Evolutionary conservation across 2,797 vertebrate species (phyloP).

Genomic region (Leucoraja ocellata): DNA sequence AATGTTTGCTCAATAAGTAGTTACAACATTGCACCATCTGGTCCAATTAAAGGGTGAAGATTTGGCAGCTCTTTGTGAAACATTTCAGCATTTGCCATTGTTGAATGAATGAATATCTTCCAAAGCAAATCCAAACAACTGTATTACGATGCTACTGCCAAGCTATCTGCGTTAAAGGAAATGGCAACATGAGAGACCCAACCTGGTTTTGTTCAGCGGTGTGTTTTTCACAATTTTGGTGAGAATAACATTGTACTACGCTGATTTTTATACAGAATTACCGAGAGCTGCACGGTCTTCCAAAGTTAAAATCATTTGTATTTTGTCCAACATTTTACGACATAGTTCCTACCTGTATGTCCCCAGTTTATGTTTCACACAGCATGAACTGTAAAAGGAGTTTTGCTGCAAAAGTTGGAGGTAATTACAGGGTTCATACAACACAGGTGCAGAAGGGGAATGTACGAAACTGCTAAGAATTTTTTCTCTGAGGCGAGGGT

Average conservation of each 20-base stretch:
- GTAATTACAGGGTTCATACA: constrained; percentile 28
- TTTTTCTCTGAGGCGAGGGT: constrained; percentile 34
- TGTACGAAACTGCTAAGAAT: constrained; percentile 11
- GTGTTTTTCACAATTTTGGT: neutral
- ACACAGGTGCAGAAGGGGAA: constrained; percentile 31
- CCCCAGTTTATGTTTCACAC: constrained; percentile 4
- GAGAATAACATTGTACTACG: neutral
- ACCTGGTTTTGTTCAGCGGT: neutral
- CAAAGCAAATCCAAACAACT: neutral
- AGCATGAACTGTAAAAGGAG: neutral
- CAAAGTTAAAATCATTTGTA: neutral
- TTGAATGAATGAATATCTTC: neutral
- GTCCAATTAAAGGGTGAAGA: neutral
- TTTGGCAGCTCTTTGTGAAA: constrained; percentile 4
- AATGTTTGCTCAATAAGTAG: neutral
- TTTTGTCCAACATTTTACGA: neutral
- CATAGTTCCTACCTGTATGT: neutral
- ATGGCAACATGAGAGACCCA: neutral
- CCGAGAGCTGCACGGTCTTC: neutral
- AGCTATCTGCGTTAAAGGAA: neutral
- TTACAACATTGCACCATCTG: neutral
- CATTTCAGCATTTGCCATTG: neutral
- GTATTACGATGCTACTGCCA: neutral
- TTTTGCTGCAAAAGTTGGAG: neutral
- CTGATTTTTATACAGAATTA: neutral